Conservation (phyloP, 2,113 vertebrate species). For the Lonchura striata region DNA sequence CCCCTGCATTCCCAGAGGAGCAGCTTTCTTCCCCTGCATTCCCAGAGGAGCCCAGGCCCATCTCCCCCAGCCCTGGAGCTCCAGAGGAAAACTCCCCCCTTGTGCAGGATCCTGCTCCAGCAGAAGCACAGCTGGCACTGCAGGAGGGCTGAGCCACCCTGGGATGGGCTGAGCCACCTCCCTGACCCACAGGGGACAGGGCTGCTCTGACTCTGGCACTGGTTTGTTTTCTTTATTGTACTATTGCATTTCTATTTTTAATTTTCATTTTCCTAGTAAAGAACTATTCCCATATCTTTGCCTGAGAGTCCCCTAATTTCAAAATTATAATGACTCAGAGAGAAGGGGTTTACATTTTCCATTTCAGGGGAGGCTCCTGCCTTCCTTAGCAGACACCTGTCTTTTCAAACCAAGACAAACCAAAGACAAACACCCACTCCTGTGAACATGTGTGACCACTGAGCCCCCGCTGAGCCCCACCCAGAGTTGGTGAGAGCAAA, state of each 20-base stretch:
- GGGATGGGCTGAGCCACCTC: neutral
- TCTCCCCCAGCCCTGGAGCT: neutral
- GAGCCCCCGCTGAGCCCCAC: neutral
- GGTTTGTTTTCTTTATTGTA: neutral
- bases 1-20: too few relatives aligned
- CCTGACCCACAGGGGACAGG: neutral
- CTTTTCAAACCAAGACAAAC: neutral
- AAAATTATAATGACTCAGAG: neutral
- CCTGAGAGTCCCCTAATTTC: neutral
- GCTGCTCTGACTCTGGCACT: fast-evolving
- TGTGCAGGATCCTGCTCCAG: neutral
- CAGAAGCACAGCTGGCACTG: neutral
- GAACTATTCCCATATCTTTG: neutral
- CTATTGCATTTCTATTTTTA: neutral
- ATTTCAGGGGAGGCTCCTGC: neutral
- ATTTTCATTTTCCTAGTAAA: neutral
- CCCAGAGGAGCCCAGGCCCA: neutral
- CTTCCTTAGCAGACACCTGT: neutral
- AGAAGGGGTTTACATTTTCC: neutral
- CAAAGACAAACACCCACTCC: neutral
- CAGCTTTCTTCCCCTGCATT: too few relatives aligned
- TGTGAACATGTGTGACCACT: fast-evolving
- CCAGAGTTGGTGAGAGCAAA: neutral
- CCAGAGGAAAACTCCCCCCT: neutral
- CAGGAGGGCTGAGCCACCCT: neutral